phyloP scores from a whole-genome alignment of 2,113 vertebrate species.

The Apteryx owenii region DNA sequence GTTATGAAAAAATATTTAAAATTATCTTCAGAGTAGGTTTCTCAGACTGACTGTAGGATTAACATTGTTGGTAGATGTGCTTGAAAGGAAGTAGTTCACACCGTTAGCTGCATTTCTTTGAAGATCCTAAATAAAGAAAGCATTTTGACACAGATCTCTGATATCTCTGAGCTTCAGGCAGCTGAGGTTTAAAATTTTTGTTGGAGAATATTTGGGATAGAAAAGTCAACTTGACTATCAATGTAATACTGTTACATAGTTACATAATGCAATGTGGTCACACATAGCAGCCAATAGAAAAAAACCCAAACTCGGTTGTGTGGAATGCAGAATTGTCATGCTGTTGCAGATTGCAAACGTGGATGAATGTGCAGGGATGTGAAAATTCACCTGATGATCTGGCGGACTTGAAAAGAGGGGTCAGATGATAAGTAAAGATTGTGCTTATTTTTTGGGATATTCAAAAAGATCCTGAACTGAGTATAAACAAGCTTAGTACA shows the following conservation, averaged over 20 bases:
- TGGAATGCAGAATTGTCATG: neutral
- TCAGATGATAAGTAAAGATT: neutral
- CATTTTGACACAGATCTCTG: neutral
- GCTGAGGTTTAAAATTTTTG: neutral
- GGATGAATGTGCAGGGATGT: neutral
- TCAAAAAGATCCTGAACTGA: neutral
- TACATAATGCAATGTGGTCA: neutral
- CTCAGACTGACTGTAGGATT: neutral
- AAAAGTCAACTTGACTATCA: neutral
- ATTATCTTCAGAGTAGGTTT: neutral
- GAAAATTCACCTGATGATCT: neutral
- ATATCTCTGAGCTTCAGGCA: neutral
- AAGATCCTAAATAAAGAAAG: neutral
- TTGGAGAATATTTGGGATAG: neutral
- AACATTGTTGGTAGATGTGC: neutral
- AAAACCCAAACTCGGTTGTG: neutral
- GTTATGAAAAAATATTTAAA: slow-evolving; percentile 38
- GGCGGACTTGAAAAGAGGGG: neutral
- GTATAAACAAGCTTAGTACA: neutral
- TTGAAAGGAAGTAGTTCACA: slow-evolving; percentile 6
- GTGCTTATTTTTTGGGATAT: neutral
- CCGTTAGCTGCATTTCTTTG: neutral
- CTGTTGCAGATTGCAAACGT: neutral
- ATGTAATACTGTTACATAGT: neutral
- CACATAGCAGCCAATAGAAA: neutral